These are phyloP conservation scores for Cylindroiulus punctatus DNA, from an alignment of 2,888 invertebrate species.

Conservation along the genomic window DNA sequence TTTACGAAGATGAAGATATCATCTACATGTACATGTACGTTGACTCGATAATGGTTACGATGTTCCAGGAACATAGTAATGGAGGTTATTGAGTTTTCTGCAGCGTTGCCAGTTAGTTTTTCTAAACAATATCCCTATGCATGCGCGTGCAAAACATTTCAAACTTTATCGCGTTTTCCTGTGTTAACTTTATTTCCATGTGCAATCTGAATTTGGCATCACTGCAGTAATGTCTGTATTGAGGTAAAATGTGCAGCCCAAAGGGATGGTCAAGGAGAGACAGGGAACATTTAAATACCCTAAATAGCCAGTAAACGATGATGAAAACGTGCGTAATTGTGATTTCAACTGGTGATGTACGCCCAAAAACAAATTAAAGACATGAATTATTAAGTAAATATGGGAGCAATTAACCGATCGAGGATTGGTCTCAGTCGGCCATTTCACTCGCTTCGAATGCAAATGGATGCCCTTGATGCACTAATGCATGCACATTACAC, in stretches of 20 bases:
- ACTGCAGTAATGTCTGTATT: too few relatives aligned
- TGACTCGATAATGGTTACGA: too few relatives aligned
- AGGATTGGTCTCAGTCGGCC: neutral
- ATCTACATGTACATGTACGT: too few relatives aligned
- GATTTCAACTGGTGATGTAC: neutral
- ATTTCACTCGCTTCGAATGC: neutral
- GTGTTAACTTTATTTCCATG: too few relatives aligned
- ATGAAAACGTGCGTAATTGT: neutral
- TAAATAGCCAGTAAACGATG: neutral
- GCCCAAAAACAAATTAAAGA: neutral
- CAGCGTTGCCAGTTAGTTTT: too few relatives aligned
- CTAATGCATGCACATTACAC: neutral
- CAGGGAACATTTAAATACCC: neutral
- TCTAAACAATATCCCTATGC: too few relatives aligned
- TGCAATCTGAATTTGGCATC: too few relatives aligned
- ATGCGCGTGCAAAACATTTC: too few relatives aligned
- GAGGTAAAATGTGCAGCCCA: neutral
- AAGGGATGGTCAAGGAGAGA: neutral
- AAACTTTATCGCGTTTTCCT: too few relatives aligned
- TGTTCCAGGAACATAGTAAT: too few relatives aligned
- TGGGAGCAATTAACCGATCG: slow-evolving; percentile 7
- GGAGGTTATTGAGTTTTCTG: too few relatives aligned
- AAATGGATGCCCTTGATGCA: neutral
- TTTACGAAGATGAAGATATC: too few relatives aligned
- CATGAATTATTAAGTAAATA: slow-evolving; percentile 24